Percentiles rank a stretch among this genome's conserved stretches.
Evolutionary conservation across 1,140 invertebrate species (phyloP).

Genomic region (Drosophila setifemur): DNA sequence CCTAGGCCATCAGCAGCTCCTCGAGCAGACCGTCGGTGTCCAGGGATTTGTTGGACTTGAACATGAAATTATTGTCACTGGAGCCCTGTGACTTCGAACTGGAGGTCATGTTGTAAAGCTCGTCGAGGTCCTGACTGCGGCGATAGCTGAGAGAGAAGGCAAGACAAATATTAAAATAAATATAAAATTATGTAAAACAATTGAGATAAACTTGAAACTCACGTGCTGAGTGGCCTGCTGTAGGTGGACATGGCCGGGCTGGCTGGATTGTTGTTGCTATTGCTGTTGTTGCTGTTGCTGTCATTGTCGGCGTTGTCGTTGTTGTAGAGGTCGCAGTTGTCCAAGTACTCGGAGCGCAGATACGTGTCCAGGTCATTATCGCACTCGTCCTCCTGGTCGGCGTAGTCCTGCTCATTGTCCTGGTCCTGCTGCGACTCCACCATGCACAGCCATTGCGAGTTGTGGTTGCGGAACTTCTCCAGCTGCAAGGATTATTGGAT

Average conservation of each 20-base stretch:
- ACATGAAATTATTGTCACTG: constrained; percentile 72
- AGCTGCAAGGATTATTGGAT: constrained; percentile 84
- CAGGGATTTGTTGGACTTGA: constrained; percentile 76
- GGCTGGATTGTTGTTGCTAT: constrained; percentile 71
- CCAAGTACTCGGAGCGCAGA: constrained; percentile 87
- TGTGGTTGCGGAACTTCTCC: constrained; percentile 97
- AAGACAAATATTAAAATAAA: not conserved
- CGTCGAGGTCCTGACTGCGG: constrained; percentile 84
- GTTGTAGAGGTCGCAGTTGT: constrained; percentile 78
- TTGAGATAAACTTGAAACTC: constrained; percentile 12
- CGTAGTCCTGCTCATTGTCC: constrained; percentile 83
- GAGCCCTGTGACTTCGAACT: constrained; percentile 84
- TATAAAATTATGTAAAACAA: not conserved
- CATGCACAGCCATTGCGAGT: constrained; percentile 99
- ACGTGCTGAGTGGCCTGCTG: constrained; percentile 81
- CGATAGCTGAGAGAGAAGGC: constrained; percentile 57
- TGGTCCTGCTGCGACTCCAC: constrained; percentile 87
- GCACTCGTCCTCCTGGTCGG: constrained; percentile 84
- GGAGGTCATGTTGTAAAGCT: constrained; percentile 83
- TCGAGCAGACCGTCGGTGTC: constrained; percentile 61
- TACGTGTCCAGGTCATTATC: constrained; percentile 88
- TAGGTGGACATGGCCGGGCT: constrained; percentile 71
- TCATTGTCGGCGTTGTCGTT: constrained; percentile 66
- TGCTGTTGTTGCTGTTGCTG: constrained; percentile 72
- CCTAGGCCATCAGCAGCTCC: constrained; percentile 68